Evolutionary conservation across 2,797 vertebrate species (phyloP).

Genomic region (Buphagus erythrorhynchus): DNA sequence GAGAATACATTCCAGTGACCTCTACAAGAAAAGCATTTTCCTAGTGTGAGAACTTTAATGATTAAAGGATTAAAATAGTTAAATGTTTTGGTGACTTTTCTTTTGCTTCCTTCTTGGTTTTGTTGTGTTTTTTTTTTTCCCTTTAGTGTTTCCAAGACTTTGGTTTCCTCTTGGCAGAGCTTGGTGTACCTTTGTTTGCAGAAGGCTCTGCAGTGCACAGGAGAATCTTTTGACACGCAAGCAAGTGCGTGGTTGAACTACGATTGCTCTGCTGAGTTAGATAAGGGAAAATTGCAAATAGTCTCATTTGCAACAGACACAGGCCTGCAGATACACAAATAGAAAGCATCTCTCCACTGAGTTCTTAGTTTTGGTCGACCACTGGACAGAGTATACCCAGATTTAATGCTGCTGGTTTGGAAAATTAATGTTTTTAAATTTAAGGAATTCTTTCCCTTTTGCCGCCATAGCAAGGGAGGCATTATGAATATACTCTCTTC

Average conservation of each 20-base stretch:
- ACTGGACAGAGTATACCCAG: not conserved
- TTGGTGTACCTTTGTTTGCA: not conserved
- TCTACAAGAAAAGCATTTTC: not conserved
- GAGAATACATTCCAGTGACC: not conserved
- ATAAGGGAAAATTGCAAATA: not conserved
- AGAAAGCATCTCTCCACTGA: not conserved
- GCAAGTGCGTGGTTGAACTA: not conserved
- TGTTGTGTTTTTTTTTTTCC: not conserved
- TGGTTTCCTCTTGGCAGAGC: not conserved
- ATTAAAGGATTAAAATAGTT: not conserved
- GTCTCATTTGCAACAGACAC: not conserved
- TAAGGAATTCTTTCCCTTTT: not conserved
- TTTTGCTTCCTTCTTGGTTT: not conserved
- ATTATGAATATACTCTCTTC: not conserved
- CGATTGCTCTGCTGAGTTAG: not conserved
- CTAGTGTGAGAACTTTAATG: not conserved
- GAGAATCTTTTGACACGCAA: not conserved
- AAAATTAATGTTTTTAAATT: not conserved
- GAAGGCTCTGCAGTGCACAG: not conserved
- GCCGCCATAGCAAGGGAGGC: not conserved
- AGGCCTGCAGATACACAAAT: not conserved
- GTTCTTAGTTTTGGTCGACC: not conserved
- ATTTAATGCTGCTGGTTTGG: slow-evolving; percentile 27
- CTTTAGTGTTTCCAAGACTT: not conserved
- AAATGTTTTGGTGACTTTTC: not conserved